phyloP scores from a whole-genome alignment of 2,797 vertebrate genomes.

The Oreochromis mossambicus region DNA sequence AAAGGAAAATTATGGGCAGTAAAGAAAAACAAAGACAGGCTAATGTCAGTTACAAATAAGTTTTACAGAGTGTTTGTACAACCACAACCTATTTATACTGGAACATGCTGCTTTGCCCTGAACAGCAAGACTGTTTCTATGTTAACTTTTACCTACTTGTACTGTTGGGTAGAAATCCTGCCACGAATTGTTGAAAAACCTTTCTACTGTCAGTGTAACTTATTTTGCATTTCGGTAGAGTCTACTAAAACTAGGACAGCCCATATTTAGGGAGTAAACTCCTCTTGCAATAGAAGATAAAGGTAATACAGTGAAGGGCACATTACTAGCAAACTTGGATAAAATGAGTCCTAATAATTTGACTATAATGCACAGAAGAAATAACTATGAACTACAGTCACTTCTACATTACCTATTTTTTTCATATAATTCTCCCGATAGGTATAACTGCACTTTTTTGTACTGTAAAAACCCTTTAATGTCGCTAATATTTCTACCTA shows the following conservation, averaged over 20 bases:
- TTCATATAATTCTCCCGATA: neutral
- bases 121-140: neutral
- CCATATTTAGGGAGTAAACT: neutral
- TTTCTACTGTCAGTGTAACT: neutral
- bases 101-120: neutral
- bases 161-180: neutral
- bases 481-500: neutral
- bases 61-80: neutral
- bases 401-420: neutral
- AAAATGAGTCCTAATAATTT: neutral
- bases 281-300: neutral
- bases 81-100: neutral
- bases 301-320: neutral
- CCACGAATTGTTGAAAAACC: neutral
- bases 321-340: neutral
- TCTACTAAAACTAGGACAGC: neutral
- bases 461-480: neutral
- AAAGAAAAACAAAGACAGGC: neutral
- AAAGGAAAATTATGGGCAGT: neutral
- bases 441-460: neutral
- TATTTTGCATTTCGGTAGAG: neutral
- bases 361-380: neutral
- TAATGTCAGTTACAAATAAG: neutral
- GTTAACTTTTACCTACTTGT: neutral
- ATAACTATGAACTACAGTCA: neutral